Evolutionary conservation across 2,888 invertebrate genomes (phyloP).

Genomic region (Eurois occulta): DNA sequence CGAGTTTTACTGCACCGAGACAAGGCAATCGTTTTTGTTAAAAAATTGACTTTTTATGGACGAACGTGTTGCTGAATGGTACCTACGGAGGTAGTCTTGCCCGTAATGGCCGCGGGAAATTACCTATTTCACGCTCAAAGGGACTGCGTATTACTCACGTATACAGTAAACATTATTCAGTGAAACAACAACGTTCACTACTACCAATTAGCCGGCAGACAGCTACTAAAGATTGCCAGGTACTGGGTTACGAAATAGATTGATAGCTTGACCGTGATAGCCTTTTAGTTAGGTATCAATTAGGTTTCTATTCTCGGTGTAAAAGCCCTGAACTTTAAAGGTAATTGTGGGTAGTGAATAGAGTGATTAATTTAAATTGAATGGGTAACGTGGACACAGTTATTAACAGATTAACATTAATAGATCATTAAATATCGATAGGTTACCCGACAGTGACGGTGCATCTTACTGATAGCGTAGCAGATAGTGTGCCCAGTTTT

Average conservation of each 20-base stretch:
- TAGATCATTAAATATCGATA: background rate
- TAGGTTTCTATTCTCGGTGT: slow-evolving; percentile 25
- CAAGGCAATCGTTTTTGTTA: slow-evolving; percentile 66
- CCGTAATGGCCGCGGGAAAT: slow-evolving; percentile 78
- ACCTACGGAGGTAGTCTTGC: slow-evolving; percentile 66
- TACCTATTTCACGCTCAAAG: slow-evolving; percentile 80
- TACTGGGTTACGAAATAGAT: slow-evolving; percentile 22
- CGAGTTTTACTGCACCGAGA: slow-evolving; percentile 64
- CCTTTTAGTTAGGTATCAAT: slow-evolving; percentile 35
- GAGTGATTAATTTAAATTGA: slow-evolving; percentile 21
- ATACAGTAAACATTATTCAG: slow-evolving; percentile 69
- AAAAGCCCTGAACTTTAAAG: slow-evolving; percentile 17
- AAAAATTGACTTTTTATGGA: slow-evolving; percentile 73
- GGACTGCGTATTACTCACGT: slow-evolving; percentile 73
- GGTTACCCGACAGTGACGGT: background rate
- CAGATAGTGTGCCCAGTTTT: background rate
- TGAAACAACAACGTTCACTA: slow-evolving; percentile 65
- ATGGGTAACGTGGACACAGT: background rate
- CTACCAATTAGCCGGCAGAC: slow-evolving; percentile 62
- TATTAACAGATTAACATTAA: background rate
- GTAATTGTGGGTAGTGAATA: background rate
- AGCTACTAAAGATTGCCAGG: slow-evolving; percentile 31
- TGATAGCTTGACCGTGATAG: slow-evolving; percentile 18
- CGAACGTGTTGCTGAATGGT: slow-evolving; percentile 69
- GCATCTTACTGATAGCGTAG: background rate